Evolutionary conservation across 2,888 invertebrate genomes (phyloP).

Genomic region (Xylocampa areola): DNA sequence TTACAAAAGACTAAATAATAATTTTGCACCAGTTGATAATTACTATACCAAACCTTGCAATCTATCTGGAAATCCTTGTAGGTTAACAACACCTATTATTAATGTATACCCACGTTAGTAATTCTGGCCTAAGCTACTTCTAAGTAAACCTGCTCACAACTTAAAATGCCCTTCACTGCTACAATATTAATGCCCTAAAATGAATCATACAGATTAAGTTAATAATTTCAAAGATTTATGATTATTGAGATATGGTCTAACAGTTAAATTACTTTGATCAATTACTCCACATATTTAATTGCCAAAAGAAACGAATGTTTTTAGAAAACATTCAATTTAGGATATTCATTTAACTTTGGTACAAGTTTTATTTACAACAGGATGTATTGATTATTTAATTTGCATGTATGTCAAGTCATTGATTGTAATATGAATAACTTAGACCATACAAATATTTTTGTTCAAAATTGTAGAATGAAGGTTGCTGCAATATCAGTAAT

Average conservation of each 20-base stretch:
- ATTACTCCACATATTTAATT: not conserved
- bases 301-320: not conserved
- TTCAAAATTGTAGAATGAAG: too few relatives aligned
- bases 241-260: conserved; percentile 1
- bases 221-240: conserved; percentile 6
- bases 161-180: conserved; percentile 53
- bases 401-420: too few relatives aligned
- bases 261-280: conserved; percentile 3
- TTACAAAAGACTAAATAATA: not conserved
- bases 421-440: too few relatives aligned
- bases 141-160: conserved; percentile 45
- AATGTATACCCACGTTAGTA: conserved; percentile 44
- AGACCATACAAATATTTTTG: too few relatives aligned
- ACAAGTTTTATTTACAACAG: not conserved
- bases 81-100: conserved; percentile 44
- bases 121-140: conserved; percentile 35
- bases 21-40: conserved; percentile 23
- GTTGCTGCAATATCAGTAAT: too few relatives aligned
- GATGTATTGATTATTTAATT: not conserved
- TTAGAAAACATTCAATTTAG: conserved; percentile 23
- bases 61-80: conserved; percentile 54
- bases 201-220: conserved; percentile 4
- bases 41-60: conserved; percentile 40
- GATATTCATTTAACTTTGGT: conserved; percentile 7
- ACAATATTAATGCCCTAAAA: conserved; percentile 28